Base-by-base conservation (phyloP, 2,797 vertebrate species). In the Pseudotriccus pelzelni region DNA sequence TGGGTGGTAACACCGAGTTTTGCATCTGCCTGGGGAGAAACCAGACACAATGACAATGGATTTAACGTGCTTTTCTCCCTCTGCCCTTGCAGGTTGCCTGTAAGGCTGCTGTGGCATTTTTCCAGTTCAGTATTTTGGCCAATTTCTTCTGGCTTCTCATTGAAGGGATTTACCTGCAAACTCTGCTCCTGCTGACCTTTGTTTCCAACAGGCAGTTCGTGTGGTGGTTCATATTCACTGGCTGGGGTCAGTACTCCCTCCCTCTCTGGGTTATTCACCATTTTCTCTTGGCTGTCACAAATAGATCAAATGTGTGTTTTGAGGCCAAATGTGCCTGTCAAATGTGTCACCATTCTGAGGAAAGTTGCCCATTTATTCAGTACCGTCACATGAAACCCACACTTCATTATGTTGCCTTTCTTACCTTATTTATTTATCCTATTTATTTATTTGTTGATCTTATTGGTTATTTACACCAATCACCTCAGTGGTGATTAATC, bases 111-210 rank as follows among this genome's bases (percentile, higher is more conserved):
- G 97, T 99, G 87, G 97, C 98, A 3, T 99, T 99, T 96, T 99
- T 99, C 97, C 99, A 99, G 86, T 99, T 99, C 96, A 98, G 99
- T 78, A 98, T 99, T 95, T 97, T 99, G 87, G 98, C 98, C 82
- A 99, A 99, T 95, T 99, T 99, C 97, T 99, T 99, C 97, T 99
- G 99, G 99, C 83, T 99, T 92, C 97, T 99, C 89, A 98, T 99
- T 41, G 99, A 99, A 95, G 99, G 98, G 69, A 98, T 99, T 98
- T 99, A 99, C 94, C 98, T 99, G 77, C 99, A 99, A 93, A 99
- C 98, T 2, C 96, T 99, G 81, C 98, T 99, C 82, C 98, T 98
- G 16, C 96, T 99, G 68, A 98, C 99, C 68, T 99, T 99, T 18
- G 98, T 99, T 91, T 99, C 98, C 0, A 98, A 98, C 97, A 98